Evolutionary conservation across 2,797 vertebrate species (phyloP).

Genomic region (Bufotes viridis): DNA sequence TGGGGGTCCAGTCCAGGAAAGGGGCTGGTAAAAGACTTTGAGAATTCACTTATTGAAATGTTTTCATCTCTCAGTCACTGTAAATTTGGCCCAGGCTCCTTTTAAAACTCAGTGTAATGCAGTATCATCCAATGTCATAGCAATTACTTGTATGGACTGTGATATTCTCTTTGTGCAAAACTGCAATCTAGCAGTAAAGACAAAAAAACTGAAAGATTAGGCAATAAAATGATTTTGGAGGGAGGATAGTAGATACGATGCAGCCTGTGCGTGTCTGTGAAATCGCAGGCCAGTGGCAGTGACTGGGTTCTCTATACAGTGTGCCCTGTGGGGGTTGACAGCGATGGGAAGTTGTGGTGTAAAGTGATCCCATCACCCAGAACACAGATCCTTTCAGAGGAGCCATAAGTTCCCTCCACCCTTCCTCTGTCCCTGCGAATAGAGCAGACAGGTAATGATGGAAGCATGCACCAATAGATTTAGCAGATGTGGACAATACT

Average conservation of each 20-base stretch:
- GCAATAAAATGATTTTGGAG: neutral
- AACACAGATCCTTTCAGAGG: constrained; percentile 81
- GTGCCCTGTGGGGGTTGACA: constrained; percentile 83
- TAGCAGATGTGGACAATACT: constrained; percentile 68
- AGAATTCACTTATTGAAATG: too few species aligned
- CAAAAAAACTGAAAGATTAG: neutral
- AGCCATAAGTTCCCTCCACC: constrained; percentile 66
- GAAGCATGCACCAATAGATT: constrained; percentile 71
- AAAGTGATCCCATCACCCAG: constrained; percentile 82
- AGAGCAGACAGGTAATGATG: constrained; percentile 70
- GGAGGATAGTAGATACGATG: constrained; percentile 76
- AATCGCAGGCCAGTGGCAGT: constrained; percentile 70
- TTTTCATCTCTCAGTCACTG: too few species aligned
- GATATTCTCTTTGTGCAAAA: too few species aligned
- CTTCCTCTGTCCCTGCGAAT: constrained; percentile 71
- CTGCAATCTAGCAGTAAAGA: neutral
- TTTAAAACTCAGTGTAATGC: too few species aligned
- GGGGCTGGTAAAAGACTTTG: too few species aligned
- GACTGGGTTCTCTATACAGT: constrained; percentile 77
- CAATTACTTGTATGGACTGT: too few species aligned
- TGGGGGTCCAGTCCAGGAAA: too few species aligned
- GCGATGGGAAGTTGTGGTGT: constrained; percentile 87
- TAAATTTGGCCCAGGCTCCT: too few species aligned
- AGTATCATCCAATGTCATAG: neutral
- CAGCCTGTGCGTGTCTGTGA: constrained; percentile 77